phyloP scores from a whole-genome alignment of 2,113 vertebrate genomes.

The Sceloporus undulatus region DNA sequence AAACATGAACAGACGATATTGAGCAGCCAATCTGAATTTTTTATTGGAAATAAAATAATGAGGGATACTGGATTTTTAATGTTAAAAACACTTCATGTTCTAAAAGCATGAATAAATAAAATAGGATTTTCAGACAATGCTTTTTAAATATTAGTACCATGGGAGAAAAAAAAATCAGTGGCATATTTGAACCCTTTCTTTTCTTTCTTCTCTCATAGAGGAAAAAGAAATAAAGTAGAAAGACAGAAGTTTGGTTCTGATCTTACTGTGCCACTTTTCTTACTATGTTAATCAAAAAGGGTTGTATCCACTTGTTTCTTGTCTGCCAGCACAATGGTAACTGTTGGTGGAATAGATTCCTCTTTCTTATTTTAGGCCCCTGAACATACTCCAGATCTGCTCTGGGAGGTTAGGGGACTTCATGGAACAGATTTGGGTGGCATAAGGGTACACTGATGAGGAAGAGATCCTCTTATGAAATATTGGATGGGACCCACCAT shows the following conservation, averaged over 20 bases:
- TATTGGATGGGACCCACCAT: background rate
- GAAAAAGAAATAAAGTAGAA: background rate
- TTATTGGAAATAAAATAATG: constrained; percentile 29
- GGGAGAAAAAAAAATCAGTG: background rate
- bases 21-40: constrained; percentile 34
- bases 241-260: background rate
- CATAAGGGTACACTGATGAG: too few relatives aligned
- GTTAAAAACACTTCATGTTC: constrained; percentile 10
- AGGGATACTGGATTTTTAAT: constrained; percentile 14
- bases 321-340: too few relatives aligned
- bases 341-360: too few relatives aligned
- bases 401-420: too few relatives aligned
- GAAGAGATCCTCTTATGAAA: too few relatives aligned
- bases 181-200: background rate
- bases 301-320: too few relatives aligned
- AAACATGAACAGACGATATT: constrained; percentile 11
- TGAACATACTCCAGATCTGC: too few relatives aligned
- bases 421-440: too few relatives aligned
- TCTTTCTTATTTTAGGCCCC: too few relatives aligned
- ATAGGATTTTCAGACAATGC: constrained; percentile 8
- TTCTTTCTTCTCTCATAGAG: constrained; percentile 8
- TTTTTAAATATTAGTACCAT: background rate
- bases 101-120: constrained; percentile 12
- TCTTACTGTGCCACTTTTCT: background rate
- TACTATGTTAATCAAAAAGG: background rate